Base-by-base conservation (phyloP, 1,140 invertebrate species). In the Drosophila tsacasi region DNA sequence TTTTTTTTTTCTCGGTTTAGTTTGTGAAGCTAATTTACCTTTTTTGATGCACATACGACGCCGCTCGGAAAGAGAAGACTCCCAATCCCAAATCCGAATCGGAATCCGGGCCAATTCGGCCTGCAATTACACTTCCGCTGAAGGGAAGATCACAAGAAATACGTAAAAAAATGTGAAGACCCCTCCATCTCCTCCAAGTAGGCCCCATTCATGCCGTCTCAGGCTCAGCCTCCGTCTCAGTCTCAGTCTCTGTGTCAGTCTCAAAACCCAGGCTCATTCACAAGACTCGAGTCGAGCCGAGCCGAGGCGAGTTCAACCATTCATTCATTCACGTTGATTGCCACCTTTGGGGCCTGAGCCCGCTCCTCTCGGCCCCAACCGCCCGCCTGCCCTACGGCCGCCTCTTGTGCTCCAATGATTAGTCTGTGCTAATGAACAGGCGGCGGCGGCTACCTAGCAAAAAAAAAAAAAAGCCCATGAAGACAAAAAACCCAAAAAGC, bases 281-380 rank as follows among this genome's bases (percentile, higher is more conserved):
- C 62, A 81, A 71, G 62, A 54, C 35, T 46, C 58, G 64, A 54
- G 21, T 64, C 59, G 64, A 47, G 63, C 7, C 63, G 63, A 46
- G 75, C 7, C 63, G 63, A 46, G 75, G 39, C 63, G 79, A 81
- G 59, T 55, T 71, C 52, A 67, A 39, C 57, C 79, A 77, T 82
- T 87, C 83, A 86, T 83, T 86, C 81, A 83, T 85, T 81, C 80
- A 83, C 73, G 73, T 81, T 87, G 84, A 87, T 87, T 87, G 81
- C 84, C 84, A 87, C 81, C 84, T 89, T 84, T 87, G 81, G 65
- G 74, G 57, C 49, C 12, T 44, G 30, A 40, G 17, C 55, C 57
- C 55, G 55, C 47, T 35, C 37, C 37, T 23, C 44, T n/a, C 62
- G 19, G 19, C 52, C 50, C 27, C 30, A 21, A 15, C 50, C 15